Percentiles rank a stretch among this genome's conserved stretches.
Conservation (phyloP, 2,888 invertebrate genomes). For the Spisula solida region DNA sequence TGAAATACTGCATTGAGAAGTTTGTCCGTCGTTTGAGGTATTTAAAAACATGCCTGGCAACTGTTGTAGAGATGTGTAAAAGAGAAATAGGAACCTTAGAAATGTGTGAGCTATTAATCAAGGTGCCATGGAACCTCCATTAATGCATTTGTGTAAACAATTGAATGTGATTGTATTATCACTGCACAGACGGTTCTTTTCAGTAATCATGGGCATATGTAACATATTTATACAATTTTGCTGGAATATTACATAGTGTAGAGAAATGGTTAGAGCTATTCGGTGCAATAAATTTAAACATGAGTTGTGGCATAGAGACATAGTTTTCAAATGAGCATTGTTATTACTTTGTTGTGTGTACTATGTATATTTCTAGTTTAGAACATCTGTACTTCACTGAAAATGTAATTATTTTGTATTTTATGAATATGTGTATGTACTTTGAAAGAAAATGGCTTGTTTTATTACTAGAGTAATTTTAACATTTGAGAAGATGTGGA, state of each 20-base stretch:
- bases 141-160: not conserved
- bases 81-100: not conserved
- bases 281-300: slow-evolving; percentile 13
- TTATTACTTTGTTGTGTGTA: not conserved
- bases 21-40: not conserved
- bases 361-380: not conserved
- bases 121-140: not conserved
- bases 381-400: not conserved
- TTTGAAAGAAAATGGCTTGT: not conserved
- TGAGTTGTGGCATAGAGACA: slow-evolving; percentile 11
- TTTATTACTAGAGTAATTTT: not conserved
- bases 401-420: not conserved
- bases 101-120: not conserved
- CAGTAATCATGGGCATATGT: not conserved
- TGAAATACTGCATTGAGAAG: not conserved
- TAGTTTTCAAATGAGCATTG: not conserved
- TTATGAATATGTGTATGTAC: not conserved
- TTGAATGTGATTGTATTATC: not conserved
- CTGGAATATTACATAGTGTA: not conserved
- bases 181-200: not conserved
- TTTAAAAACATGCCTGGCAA: not conserved
- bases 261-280: not conserved
- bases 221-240: not conserved
- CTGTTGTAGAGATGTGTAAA: not conserved
- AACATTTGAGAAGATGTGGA: not conserved